Conservation (phyloP, 2,797 vertebrate genomes). For the Cirrhinus molitorella region DNA sequence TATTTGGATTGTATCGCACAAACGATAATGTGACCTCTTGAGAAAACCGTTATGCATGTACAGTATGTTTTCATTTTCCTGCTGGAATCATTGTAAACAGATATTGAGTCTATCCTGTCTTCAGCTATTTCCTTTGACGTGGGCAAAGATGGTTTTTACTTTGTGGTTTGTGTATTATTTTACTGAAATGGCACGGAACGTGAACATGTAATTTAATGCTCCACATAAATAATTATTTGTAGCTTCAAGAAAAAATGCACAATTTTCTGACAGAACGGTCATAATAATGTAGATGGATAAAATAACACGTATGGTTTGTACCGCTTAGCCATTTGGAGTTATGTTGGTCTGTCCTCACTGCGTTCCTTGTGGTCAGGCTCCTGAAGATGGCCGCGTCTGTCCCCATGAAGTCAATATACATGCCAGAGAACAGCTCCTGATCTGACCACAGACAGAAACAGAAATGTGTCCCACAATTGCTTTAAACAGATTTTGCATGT, state of each 20-base stretch:
- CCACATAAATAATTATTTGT: slow-evolving; percentile 14
- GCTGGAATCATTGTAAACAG: neutral
- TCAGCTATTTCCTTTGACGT: slow-evolving; percentile 8
- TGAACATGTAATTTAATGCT: slow-evolving; percentile 17
- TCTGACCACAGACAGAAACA: slow-evolving; percentile 73
- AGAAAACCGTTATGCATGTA: neutral
- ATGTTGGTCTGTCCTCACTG: slow-evolving; percentile 96
- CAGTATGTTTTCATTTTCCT: slow-evolving; percentile 14
- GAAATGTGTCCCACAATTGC: neutral
- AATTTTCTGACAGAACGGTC: slow-evolving; percentile 11
- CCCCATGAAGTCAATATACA: slow-evolving; percentile 99
- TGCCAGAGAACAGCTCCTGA: slow-evolving; percentile 97
- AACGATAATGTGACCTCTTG: neutral
- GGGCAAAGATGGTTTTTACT: neutral
- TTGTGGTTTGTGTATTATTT: slow-evolving; percentile 34
- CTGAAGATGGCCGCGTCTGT: slow-evolving; percentile 97
- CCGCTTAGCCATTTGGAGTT: slow-evolving; percentile 99
- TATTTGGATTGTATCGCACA: slow-evolving; percentile 33
- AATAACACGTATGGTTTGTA: slow-evolving; percentile 70
- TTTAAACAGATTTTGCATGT: neutral
- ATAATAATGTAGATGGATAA: neutral
- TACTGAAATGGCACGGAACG: slow-evolving; percentile 1
- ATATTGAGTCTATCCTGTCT: neutral
- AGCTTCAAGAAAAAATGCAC: neutral
- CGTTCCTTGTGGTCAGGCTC: slow-evolving; percentile 93